A percentile compares a stretch with the other conserved stretches of the same genome.
Evolutionary conservation across 23 tunicate species (phyloP).

Genomic region (Ascidia mentula): DNA sequence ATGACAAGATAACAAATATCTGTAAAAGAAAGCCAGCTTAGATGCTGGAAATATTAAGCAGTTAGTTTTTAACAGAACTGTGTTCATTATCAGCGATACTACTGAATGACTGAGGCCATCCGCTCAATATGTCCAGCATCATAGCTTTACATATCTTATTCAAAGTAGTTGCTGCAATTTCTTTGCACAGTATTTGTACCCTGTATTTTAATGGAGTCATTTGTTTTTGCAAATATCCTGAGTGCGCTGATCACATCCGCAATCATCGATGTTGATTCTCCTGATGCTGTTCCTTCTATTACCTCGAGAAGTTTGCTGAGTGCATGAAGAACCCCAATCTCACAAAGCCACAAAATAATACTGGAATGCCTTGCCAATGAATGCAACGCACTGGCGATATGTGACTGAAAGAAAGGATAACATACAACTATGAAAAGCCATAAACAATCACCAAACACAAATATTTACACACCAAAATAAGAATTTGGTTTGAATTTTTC

Average conservation of each 20-base stretch:
- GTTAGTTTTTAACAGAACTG: no score
- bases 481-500: not conserved
- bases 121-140: no score
- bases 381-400: slow-evolving; percentile 64
- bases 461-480: slow-evolving; percentile 44
- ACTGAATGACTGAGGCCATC: no score
- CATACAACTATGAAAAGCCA: not conserved
- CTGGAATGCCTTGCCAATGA: slow-evolving; percentile 52
- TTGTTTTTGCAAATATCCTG: slow-evolving; percentile 66
- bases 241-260: slow-evolving; percentile 56
- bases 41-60: no score
- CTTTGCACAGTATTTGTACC: no score
- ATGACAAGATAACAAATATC: no score
- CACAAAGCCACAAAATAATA: slow-evolving; percentile 55
- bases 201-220: slow-evolving; percentile 46
- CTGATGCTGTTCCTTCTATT: not conserved
- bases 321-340: slow-evolving; percentile 54
- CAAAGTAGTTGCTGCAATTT: no score
- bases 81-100: no score
- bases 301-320: slow-evolving; percentile 34
- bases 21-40: no score
- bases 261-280: not conserved
- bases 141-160: no score
- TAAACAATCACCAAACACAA: not conserved
- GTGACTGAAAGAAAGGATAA: slow-evolving; percentile 25